Base-by-base conservation (phyloP, 1,140 invertebrate genomes). In the Drosophila setifemur region DNA sequence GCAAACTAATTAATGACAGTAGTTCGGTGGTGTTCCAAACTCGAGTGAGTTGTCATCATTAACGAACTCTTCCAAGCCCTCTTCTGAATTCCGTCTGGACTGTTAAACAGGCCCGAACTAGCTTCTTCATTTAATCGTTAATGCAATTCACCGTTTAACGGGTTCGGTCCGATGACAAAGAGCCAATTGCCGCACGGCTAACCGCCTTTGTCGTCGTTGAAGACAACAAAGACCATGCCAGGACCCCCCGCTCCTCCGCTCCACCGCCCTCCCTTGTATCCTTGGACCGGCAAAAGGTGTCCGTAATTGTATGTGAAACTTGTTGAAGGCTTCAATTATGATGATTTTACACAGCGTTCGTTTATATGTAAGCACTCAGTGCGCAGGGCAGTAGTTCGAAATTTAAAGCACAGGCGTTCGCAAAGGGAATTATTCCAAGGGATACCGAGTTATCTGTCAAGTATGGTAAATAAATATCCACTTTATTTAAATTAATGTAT, bases 301-400 rank as follows among this genome's bases (percentile, higher is more conserved):
- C 61, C 44, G 72, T 85, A 86, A 86, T 86, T 86, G 75, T 79
- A 76, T 86, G 74, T 83, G 75, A 86, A 81, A 86, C 81, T 86
- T 86, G 81, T 86, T 86, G 81, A 86, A 86, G 81, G 81, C 61
- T 76, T 75, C 81, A 86, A 86, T 86, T 86, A 81, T 86, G 71
- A 86, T 79, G 74, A 68, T 82, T 86, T 78, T 78, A 83, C 54
- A 33, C 44, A 37, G 28, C 64, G 29, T 33, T 23, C 67, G 43
- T 57, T 54, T 44, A 60, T 29, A 19, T 21, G 26, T 42, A n/a
- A n/a, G 28, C 33, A 12, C 40, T 25, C n/a, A 2, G 4, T 3
- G 4, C n/a, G n/a, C 64, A 69, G 33, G 33, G 63, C 19, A 6
- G 48, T 8, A 2, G 19, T 7, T 3, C 2, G n/a, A n/a, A n/a